Base-by-base conservation (phyloP, 2,888 invertebrate species). In the Aporophyla lueneburgensis region DNA sequence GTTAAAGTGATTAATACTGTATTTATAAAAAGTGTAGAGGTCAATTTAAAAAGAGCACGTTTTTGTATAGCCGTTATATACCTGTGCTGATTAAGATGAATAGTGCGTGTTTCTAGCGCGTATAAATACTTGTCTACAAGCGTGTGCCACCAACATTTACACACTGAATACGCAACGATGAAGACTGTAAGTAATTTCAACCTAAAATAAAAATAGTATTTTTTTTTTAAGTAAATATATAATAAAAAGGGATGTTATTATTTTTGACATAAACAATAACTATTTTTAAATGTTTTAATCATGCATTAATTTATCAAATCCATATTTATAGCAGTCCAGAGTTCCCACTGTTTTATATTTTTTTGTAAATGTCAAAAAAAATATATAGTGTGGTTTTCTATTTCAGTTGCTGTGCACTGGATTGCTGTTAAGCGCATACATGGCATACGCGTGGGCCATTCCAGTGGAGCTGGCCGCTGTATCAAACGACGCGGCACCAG, bases 151-250 rank as follows among this genome's bases (percentile, higher is more conserved):
- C 85, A 80, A 84, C 92, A 93, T 89, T 92, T 79, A 83, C 83
- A 81, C 83, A 86, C 84, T 82, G 89, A 87, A 89, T 83, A 87
- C 89, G 89, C 79, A 88, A 94, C 90, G 89, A 96, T 96, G 95
- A 95, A 95, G 91, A 93, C 93, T 81, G 95, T 96, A 84, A 95
- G 95, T 94, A 89, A 54, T 51, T 33, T 65, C 27, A 9, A 76
- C 59, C 43, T 0, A 21, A 54, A 65, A 59, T 33, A 63, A 27
- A 51, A 61, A 62, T 54, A 27, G 27, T n/a, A 1, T 10, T 46
- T 46, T 46, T 40, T 46, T n/a, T n/a, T n/a, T n/a, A n/a, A n/a
- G n/a, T n/a, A n/a, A n/a, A n/a, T n/a, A n/a, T n/a, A n/a, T n/a
- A n/a, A n/a, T n/a, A n/a, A 33, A 33, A 33, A 33, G 33, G 1